A percentile compares a stretch with the other conserved stretches of the same genome.
Evolutionary conservation across 2,888 invertebrate genomes (phyloP).

Genomic region (Cyrtodaria siliqua): DNA sequence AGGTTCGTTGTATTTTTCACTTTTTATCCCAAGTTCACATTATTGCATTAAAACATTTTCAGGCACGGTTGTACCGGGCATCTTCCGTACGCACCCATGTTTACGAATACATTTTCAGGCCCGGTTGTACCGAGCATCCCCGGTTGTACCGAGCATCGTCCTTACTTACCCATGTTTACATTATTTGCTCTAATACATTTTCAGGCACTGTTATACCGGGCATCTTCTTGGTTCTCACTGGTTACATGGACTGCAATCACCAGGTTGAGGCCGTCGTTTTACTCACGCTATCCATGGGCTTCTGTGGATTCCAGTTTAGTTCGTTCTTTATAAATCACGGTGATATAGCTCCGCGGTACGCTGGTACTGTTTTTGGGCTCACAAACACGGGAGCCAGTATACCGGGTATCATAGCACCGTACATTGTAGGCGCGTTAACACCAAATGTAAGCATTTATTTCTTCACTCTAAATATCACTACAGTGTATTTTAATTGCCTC

Average conservation of each 20-base stretch:
- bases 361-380: conserved; percentile 79
- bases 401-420: conserved; percentile 79
- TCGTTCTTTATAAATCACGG: conserved; percentile 80
- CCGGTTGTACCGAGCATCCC: no score
- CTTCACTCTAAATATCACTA: no score
- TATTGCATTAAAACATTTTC: no score
- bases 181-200: no score
- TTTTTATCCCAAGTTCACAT: background rate
- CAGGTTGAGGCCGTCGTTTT: conserved; percentile 74
- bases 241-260: conserved; percentile 79
- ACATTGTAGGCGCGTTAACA: conserved; percentile 78
- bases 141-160: background rate
- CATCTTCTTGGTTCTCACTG: conserved; percentile 72
- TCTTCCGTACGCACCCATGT: no score
- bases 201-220: conserved; percentile 75
- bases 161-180: background rate
- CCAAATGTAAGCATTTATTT: conserved; percentile 67
- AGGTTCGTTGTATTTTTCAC: no score
- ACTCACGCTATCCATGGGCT: conserved; percentile 74
- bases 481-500: no score
- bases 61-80: no score
- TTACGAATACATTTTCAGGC: no score
- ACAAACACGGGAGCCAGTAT: conserved; percentile 77
- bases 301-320: conserved; percentile 79
- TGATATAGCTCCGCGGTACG: conserved; percentile 80